phyloP scores from a whole-genome alignment of 2,888 invertebrate genomes.

The Drosophila algonquin region DNA sequence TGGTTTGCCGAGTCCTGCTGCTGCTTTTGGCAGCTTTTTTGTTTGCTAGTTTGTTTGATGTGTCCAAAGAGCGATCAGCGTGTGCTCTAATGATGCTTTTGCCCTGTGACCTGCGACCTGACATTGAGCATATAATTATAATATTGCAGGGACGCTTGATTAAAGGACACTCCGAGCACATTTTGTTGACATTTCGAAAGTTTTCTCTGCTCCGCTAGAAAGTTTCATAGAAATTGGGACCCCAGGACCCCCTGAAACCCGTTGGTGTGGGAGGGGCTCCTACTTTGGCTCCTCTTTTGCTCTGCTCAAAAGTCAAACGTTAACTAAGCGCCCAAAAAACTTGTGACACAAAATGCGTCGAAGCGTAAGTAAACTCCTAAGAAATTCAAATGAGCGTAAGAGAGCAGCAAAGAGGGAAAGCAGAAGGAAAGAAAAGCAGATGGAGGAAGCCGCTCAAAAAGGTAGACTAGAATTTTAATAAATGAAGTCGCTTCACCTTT shows the following conservation, averaged over 20 bases:
- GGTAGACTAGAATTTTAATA: constrained; percentile 64
- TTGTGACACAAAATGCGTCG: constrained; percentile 70
- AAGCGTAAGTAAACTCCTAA: constrained; percentile 75
- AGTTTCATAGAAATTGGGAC: constrained; percentile 29
- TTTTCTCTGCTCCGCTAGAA: constrained; percentile 45
- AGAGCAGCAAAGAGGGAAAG: constrained; percentile 30
- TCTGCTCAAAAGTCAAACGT: constrained; percentile 68
- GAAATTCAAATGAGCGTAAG: constrained; percentile 77
- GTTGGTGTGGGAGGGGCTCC: constrained; percentile 9
- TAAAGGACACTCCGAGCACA: constrained; percentile 60
- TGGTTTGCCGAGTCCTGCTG: constrained; percentile 13
- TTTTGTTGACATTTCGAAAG: constrained; percentile 74
- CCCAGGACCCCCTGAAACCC: constrained; percentile 56
- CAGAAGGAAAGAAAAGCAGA: constrained; percentile 11
- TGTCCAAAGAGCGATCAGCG: constrained; percentile 45
- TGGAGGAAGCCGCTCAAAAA: constrained; percentile 23
- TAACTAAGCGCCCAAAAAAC: constrained; percentile 77
- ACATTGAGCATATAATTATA: constrained; percentile 63
- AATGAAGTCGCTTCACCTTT: constrained; percentile 57
- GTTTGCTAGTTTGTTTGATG: constrained; percentile 67
- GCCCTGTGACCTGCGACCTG: constrained; percentile 20
- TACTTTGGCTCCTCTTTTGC: constrained; percentile 6
- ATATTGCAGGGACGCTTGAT: constrained; percentile 52
- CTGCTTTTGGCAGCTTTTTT: constrained; percentile 59
- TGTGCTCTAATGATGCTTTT: constrained; percentile 49